Evolutionary conservation across 1,140 invertebrate genomes (phyloP).

Genomic region (Drosophila pandora): DNA sequence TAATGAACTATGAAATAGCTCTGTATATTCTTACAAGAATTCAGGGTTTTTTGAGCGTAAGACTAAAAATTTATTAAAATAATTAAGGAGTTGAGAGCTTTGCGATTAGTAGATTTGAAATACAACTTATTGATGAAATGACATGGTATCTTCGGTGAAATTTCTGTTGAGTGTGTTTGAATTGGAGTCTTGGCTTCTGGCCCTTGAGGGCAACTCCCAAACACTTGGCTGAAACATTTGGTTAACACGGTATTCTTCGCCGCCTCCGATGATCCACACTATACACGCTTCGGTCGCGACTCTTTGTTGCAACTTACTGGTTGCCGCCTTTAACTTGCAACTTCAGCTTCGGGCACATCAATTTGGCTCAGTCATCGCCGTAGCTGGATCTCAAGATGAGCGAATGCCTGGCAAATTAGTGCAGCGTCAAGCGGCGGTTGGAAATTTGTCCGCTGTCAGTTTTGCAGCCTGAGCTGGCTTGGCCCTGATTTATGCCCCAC

Average conservation of each 20-base stretch:
- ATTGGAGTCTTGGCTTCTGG: constrained; percentile 30
- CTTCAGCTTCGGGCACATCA: constrained; percentile 68
- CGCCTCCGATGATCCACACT: constrained; percentile 53
- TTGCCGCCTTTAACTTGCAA: constrained; percentile 26
- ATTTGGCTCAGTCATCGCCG: constrained; percentile 61
- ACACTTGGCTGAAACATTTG: constrained; percentile 76
- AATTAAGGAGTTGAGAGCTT: background rate
- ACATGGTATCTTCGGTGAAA: background rate
- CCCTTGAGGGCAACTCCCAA: constrained; percentile 65
- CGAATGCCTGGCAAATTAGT: constrained; percentile 79
- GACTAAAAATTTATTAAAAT: too few relatives aligned
- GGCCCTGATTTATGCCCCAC: constrained; percentile 71
- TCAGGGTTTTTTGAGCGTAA: too few relatives aligned
- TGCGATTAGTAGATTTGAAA: background rate
- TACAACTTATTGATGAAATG: background rate
- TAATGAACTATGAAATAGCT: background rate
- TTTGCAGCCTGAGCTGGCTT: constrained; percentile 63
- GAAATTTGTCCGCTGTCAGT: constrained; percentile 79
- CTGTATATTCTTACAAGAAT: background rate
- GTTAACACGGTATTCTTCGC: constrained; percentile 75
- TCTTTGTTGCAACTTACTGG: constrained; percentile 10
- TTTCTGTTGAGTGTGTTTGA: background rate
- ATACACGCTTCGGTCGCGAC: constrained; percentile 5
- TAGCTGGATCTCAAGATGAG: constrained; percentile 65
- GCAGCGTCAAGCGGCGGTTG: constrained; percentile 70